Base-by-base conservation (phyloP, 1,140 invertebrate genomes). In the Caenorhabditis remanei region DNA sequence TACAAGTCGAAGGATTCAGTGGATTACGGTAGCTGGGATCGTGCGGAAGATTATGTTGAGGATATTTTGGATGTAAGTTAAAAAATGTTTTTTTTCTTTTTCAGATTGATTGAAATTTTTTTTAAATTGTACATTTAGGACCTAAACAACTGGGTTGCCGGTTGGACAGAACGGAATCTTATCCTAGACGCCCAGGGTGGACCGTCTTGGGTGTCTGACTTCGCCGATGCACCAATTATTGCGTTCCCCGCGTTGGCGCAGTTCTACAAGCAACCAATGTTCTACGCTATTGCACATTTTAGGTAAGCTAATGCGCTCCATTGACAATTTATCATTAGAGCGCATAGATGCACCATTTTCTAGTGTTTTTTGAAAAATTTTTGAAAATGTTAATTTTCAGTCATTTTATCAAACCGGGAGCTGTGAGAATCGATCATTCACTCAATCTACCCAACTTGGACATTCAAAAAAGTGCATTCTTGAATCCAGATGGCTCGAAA, bases 261-360 rank as follows among this genome's bases (percentile, higher is more conserved):
- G 43, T 87, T 46, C 50, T 87, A 87, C 63, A 87, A 87, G 41
- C 86, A 87, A n/a, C 86, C 86, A 19, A 87, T 87, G 86, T 87
- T 55, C n/a, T 84, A 87, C n/a, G 86, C 86, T 8, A 83, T 87
- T 41, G 86, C 75, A 21, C 86, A 87, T 75, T 87, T 87, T 83
- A 87, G 86, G 86, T 87, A 41, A 16, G 9, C 32, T 32, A 32
- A 21, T 3, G 5, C 11, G 21, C 8, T 19, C n/a, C 21, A 8
- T n/a, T 5, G 11, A 58, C 2, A 21, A n/a, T 21, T n/a, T 3
- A 58, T 0, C 19, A 0, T 4, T 21, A n/a, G n/a, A 58, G 56
- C n/a, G 56, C 5, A n/a, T n/a, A 53, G 11, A 14, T 53, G 50
- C 50, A 53, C 16, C 16, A 14, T 50, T 53, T 53, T 50, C 6